Evolutionary conservation across 2,888 invertebrate genomes (phyloP).

Genomic region (Cyaniris semiargus): DNA sequence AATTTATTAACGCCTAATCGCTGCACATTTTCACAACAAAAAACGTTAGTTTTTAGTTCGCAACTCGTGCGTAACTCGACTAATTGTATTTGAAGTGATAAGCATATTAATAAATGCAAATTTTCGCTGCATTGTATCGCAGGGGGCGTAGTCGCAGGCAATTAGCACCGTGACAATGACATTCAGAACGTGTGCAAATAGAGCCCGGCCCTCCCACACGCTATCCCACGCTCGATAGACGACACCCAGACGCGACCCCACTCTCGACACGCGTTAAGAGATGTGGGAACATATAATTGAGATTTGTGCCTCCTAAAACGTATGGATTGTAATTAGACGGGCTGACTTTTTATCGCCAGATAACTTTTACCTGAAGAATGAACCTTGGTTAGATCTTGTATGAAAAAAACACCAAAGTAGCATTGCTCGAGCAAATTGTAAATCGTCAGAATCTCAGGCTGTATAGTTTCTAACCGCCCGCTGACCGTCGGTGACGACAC

Average conservation of each 20-base stretch:
- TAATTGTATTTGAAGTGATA: slow-evolving; percentile 37
- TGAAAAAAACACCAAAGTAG: background rate
- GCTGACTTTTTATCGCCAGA: background rate
- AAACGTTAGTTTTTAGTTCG: slow-evolving; percentile 12
- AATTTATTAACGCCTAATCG: background rate
- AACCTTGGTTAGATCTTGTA: background rate
- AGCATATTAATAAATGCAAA: slow-evolving; percentile 43
- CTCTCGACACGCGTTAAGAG: background rate
- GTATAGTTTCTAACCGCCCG: background rate
- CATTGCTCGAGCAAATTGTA: background rate
- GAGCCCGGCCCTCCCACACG: slow-evolving; percentile 49
- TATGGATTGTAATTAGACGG: background rate
- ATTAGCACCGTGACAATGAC: slow-evolving; percentile 75
- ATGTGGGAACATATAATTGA: background rate
- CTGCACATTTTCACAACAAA: background rate
- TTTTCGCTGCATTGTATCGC: slow-evolving; percentile 38
- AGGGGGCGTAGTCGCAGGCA: slow-evolving; percentile 49
- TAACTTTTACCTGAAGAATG: background rate
- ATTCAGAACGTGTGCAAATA: slow-evolving; percentile 76
- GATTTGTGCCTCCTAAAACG: background rate
- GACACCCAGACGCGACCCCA: slow-evolving; percentile 7
- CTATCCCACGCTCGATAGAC: slow-evolving; percentile 36
- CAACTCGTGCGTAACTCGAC: slow-evolving; percentile 18
- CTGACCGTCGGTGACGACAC: no score
- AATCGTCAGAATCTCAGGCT: background rate